A percentile compares a stretch with the other conserved stretches of the same genome.
Evolutionary conservation across 1,140 invertebrate species (phyloP).

Genomic region (Caenorhabditis brenneri): DNA sequence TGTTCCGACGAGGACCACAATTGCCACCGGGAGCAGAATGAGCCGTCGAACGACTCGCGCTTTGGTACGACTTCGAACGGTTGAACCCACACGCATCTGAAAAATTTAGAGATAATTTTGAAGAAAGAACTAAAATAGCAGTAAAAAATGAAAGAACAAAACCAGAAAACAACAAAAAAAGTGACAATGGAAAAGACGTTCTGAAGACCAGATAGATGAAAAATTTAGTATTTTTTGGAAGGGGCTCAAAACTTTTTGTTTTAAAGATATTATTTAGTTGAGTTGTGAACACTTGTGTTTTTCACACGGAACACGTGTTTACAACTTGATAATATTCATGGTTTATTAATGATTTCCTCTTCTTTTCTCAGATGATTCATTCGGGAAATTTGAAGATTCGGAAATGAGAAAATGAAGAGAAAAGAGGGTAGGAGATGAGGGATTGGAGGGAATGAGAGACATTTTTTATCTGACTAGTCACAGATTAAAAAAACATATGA

Average conservation of each 20-base stretch:
- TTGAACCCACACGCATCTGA: slow-evolving; percentile 4
- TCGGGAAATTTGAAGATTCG: not conserved
- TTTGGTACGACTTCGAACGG: slow-evolving; percentile 26
- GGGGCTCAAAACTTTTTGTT: not conserved
- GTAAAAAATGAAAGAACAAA: not conserved
- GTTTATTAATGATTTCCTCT: slow-evolving; percentile 2
- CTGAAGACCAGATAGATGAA: not conserved
- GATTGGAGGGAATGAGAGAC: no score
- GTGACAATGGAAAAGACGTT: not conserved
- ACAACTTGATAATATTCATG: slow-evolving; percentile 14
- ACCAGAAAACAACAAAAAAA: not conserved
- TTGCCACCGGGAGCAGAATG: not conserved
- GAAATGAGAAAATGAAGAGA: not conserved
- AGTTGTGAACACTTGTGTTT: not conserved
- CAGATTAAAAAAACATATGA: no score
- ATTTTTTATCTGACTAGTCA: no score
- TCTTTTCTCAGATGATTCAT: not conserved
- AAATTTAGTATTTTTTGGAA: slow-evolving; percentile 2
- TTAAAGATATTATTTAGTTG: not conserved
- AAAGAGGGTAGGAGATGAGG: not conserved
- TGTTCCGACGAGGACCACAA: not conserved
- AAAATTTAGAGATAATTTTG: not conserved
- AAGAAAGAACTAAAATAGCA: no score
- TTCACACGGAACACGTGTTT: not conserved
- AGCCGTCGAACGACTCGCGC: slow-evolving; percentile 2